Evolutionary conservation across 1,140 invertebrate genomes (phyloP).

Genomic region (Armadillidium nasatum): DNA sequence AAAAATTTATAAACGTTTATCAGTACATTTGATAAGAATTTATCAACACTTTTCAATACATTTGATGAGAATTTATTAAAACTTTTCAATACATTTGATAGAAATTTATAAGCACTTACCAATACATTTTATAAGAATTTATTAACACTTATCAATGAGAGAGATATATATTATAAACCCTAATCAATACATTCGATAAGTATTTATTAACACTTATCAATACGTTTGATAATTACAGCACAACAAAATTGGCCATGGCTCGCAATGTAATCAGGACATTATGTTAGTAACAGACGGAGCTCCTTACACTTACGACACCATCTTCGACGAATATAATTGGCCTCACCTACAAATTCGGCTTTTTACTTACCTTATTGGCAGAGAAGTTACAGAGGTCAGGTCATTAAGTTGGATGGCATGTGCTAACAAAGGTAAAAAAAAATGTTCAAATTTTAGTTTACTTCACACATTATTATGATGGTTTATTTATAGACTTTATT

Average conservation of each 20-base stretch:
- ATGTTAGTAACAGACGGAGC: constrained; percentile 98
- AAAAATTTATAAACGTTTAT: too few relatives aligned
- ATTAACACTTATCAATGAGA: too few relatives aligned
- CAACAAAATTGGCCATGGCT: constrained; percentile 57
- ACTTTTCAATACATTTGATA: too few relatives aligned
- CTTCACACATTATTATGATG: too few relatives aligned
- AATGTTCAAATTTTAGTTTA: background rate
- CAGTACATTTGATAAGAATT: too few relatives aligned
- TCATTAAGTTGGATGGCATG: constrained; percentile 98
- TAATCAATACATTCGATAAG: background rate
- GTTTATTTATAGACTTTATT: too few relatives aligned
- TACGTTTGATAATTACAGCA: constrained; percentile 10
- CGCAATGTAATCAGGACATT: constrained; percentile 94
- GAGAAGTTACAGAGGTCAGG: constrained; percentile 83
- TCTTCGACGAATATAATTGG: constrained; percentile 86
- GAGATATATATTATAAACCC: too few relatives aligned
- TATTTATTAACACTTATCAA: background rate
- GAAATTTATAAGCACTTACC: too few relatives aligned
- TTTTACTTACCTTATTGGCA: constrained; percentile 95
- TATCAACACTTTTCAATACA: too few relatives aligned
- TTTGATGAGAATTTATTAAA: too few relatives aligned
- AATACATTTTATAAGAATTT: too few relatives aligned
- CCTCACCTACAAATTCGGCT: constrained; percentile 79
- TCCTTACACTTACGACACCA: constrained; percentile 84
- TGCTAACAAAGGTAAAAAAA: constrained; percentile 75